Percentiles rank a stretch among this genome's conserved stretches.
Evolutionary conservation across 2,888 invertebrate species (phyloP).

Genomic region (Himalopsyche japonica): DNA sequence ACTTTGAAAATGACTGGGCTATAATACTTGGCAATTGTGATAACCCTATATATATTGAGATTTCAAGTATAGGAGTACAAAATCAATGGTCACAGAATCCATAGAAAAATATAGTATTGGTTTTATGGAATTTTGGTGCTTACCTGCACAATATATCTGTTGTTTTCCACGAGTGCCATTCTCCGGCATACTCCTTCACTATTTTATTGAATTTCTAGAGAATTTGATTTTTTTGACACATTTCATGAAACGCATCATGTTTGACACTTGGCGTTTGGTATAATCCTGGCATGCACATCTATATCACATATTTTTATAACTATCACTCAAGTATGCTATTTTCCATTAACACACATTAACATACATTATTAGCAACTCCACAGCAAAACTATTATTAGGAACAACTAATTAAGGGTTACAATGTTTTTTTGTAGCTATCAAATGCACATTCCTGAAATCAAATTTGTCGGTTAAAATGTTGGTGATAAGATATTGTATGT

Average conservation of each 20-base stretch:
- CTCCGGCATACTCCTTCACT: conserved; percentile 54
- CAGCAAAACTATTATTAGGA: not conserved
- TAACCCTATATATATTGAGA: too few relatives aligned
- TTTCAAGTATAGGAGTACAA: too few relatives aligned
- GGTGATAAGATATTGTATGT: not conserved
- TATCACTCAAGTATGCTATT: not conserved
- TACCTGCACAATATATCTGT: conserved; percentile 78
- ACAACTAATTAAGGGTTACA: not conserved
- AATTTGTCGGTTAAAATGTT: not conserved
- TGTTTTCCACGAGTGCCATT: conserved; percentile 66
- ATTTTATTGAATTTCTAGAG: conserved; percentile 18
- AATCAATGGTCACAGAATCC: too few relatives aligned
- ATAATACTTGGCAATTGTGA: too few relatives aligned
- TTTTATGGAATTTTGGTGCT: conserved; percentile 15
- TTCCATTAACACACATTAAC: not conserved
- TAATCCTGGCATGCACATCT: not conserved
- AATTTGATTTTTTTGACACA: conserved; percentile 11
- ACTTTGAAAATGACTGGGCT: too few relatives aligned
- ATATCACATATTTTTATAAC: not conserved
- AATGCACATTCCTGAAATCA: not conserved
- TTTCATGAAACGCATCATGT: conserved; percentile 8
- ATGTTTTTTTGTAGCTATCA: not conserved
- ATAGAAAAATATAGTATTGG: too few relatives aligned
- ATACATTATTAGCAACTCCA: not conserved
- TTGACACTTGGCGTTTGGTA: not conserved